Percentiles rank a stretch among this genome's conserved stretches.
phyloP scores from a whole-genome alignment of 2,888 invertebrate species.

The Epinotia brunnichana region DNA sequence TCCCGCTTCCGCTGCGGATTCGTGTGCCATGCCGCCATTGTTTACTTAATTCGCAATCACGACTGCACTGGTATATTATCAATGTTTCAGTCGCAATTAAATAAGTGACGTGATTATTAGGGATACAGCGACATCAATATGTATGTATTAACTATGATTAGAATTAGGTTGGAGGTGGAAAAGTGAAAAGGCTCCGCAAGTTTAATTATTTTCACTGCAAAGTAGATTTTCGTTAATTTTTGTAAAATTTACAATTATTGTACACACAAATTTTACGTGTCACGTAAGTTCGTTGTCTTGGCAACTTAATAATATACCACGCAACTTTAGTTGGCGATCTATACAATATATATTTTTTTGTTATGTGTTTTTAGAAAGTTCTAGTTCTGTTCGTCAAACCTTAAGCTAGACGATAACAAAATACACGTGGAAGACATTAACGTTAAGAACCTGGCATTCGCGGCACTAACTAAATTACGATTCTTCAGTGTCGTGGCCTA shows the following conservation, averaged over 20 bases:
- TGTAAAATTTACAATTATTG: no score
- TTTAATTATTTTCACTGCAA: no score
- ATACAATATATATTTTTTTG: no score
- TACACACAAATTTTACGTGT: no score
- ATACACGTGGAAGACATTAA: slow-evolving; percentile 3
- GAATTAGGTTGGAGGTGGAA: no score
- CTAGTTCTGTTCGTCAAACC: not conserved
- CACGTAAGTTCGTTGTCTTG: no score
- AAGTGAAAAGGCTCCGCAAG: no score
- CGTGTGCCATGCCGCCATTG: slow-evolving; percentile 18
- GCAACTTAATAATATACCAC: no score
- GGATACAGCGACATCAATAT: not conserved
- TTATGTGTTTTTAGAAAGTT: no score
- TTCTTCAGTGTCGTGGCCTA: slow-evolving; percentile 11
- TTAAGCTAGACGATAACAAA: not conserved
- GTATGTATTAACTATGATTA: no score
- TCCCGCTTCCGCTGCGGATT: slow-evolving; percentile 16
- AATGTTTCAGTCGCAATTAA: not conserved
- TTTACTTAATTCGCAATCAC: slow-evolving; percentile 31
- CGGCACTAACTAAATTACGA: slow-evolving; percentile 23
- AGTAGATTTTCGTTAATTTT: no score
- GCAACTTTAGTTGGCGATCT: no score
- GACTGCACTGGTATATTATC: slow-evolving; percentile 15
- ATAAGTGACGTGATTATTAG: not conserved
- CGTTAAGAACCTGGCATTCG: slow-evolving; percentile 3